Evolutionary conservation across 2,888 invertebrate genomes (phyloP).

Genomic region (Dicranocentrus wangi): DNA sequence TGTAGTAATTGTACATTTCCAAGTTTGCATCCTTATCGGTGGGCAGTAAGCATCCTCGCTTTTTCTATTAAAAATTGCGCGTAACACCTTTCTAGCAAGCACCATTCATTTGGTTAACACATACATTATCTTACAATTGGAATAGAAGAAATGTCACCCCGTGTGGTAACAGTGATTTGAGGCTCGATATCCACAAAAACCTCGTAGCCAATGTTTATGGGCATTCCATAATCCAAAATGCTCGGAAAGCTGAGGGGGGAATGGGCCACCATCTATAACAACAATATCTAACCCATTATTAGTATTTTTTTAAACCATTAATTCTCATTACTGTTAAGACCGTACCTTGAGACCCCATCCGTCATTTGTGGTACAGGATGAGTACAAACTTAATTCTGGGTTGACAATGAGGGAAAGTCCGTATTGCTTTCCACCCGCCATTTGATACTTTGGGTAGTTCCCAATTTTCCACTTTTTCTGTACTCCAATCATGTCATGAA

Average conservation of each 20-base stretch:
- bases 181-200: constrained; percentile 37
- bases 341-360: constrained; percentile 33
- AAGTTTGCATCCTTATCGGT: constrained; percentile 24
- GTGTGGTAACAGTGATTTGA: constrained; percentile 13
- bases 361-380: constrained; percentile 41
- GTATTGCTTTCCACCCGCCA: constrained; percentile 41
- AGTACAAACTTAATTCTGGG: constrained; percentile 35
- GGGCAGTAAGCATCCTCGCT: constrained; percentile 27
- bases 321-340: background rate
- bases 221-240: constrained; percentile 32
- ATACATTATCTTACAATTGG: background rate
- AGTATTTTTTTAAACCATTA: background rate
- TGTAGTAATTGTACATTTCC: constrained; percentile 13
- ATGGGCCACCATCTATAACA: constrained; percentile 34
- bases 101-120: background rate
- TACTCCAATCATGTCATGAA: background rate
- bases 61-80: background rate
- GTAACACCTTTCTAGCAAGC: background rate
- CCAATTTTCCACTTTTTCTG: background rate
- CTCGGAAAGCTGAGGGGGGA: constrained; percentile 47
- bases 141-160: background rate
- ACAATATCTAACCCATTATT: background rate
- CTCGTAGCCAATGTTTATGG: constrained; percentile 29
- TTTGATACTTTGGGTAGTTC: too few species aligned
- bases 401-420: constrained; percentile 48